Conservation (phyloP, 2,797 vertebrate species). For the Gymnothorax javanicus region DNA sequence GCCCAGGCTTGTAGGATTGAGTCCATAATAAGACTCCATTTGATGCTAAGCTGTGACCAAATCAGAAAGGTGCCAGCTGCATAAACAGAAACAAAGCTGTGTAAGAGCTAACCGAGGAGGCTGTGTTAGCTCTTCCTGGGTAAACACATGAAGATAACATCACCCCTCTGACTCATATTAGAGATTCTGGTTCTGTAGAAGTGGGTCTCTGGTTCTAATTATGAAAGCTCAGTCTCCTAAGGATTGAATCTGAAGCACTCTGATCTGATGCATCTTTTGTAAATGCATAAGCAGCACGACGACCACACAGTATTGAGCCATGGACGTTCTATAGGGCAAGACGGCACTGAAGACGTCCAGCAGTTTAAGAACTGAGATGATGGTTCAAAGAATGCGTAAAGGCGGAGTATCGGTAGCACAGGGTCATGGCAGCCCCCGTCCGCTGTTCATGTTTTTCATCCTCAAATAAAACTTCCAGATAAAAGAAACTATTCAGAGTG, state of each 20-base stretch:
- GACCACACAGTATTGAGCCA: neutral
- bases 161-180: neutral
- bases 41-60: neutral
- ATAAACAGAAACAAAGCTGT: neutral
- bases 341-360: neutral
- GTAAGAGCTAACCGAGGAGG: neutral
- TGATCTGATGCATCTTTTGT: neutral
- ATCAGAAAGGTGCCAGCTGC: neutral
- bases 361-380: neutral
- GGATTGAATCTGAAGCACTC: neutral
- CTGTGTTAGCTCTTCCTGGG: neutral
- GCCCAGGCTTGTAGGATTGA: neutral
- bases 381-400: neutral
- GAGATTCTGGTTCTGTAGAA: neutral
- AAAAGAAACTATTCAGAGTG: neutral
- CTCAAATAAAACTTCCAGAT: neutral
- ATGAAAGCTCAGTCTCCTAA: neutral
- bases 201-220: neutral
- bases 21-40: neutral
- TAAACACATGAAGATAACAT: neutral
- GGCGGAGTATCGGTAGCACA: neutral
- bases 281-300: neutral
- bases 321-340: neutral
- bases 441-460: neutral
- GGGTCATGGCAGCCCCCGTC: neutral